Evolutionary conservation across 2,797 vertebrate species (phyloP).

Genomic region (Phalanger gymnotis): DNA sequence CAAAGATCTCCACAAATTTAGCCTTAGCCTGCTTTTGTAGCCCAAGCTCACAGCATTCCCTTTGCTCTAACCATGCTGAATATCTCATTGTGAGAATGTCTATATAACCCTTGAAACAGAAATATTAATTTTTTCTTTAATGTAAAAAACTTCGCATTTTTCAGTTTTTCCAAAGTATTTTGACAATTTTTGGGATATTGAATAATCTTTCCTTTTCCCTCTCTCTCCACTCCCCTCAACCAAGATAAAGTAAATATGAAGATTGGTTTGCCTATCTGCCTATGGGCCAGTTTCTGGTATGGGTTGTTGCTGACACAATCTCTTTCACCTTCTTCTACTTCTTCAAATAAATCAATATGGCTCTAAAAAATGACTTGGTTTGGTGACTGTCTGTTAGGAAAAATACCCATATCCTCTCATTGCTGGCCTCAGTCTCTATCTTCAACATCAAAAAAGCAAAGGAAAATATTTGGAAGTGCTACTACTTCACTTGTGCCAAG

Average conservation of each 20-base stretch:
- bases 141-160: neutral
- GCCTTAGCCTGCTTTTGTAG: neutral
- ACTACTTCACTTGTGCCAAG: conserved; percentile 12
- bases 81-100: neutral
- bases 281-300: neutral
- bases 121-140: neutral
- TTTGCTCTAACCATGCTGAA: neutral
- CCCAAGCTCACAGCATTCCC: neutral
- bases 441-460: neutral
- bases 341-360: neutral
- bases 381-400: neutral
- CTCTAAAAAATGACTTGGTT: neutral
- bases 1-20: neutral
- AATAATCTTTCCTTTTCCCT: neutral
- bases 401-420: neutral
- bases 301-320: neutral
- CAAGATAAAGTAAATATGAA: neutral
- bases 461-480: conserved; percentile 19
- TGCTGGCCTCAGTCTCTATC: neutral
- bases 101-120: neutral
- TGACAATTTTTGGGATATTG: neutral
- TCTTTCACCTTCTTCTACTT: neutral
- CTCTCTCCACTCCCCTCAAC: neutral
- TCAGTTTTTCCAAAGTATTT: neutral
- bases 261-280: neutral